Evolutionary conservation across 2,113 vertebrate species (phyloP).

Genomic region (Bostrychus sinensis): DNA sequence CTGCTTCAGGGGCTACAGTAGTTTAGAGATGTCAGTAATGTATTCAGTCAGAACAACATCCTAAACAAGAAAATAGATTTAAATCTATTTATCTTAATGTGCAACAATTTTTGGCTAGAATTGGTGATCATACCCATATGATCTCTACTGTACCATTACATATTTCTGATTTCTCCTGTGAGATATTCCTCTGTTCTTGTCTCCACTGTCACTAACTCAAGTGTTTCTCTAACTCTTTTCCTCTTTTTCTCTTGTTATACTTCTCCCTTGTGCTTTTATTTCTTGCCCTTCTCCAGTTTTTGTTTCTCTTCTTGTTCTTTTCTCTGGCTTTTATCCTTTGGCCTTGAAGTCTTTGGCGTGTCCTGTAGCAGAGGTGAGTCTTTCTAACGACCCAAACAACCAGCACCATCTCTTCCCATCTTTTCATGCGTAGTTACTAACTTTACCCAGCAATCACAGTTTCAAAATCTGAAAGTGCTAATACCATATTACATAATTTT

Average conservation of each 20-base stretch:
- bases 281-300: slow-evolving; percentile 86
- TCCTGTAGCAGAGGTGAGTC: slow-evolving; percentile 91
- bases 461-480: no score
- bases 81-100: no score
- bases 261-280: slow-evolving; percentile 64
- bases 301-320: slow-evolving; percentile 99
- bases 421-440: slow-evolving; percentile 31
- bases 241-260: slow-evolving; percentile 22
- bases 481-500: no score
- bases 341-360: slow-evolving; percentile 95
- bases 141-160: no score
- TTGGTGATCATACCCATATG: no score
- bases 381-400: slow-evolving; percentile 11
- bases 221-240: slow-evolving; percentile 38
- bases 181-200: slow-evolving; percentile 23
- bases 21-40: no score
- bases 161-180: slow-evolving; percentile 1
- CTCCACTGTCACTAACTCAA: slow-evolving; percentile 60
- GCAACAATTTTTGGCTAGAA: no score
- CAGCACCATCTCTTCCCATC: slow-evolving; percentile 2
- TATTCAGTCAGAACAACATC: no score
- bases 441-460: no score
- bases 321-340: slow-evolving; percentile 99
- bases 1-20: no score
- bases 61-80: no score